A percentile compares a stretch with the other conserved stretches of the same genome.
Evolutionary conservation across 2,113 vertebrate species (phyloP).

Genomic region (Pteronura brasiliensis): DNA sequence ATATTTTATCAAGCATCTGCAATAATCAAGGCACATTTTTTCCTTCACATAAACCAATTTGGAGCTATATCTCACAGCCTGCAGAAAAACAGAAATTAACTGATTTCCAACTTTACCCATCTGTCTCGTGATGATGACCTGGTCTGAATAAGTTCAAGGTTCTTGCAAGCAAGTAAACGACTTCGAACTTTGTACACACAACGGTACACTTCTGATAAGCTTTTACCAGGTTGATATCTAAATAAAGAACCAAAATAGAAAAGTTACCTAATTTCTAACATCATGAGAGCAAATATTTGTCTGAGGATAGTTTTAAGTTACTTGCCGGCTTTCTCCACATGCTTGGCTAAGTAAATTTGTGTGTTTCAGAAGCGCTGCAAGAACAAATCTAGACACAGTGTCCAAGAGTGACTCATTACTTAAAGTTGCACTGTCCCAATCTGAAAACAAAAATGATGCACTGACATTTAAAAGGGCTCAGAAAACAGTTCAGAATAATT

Average conservation of each 20-base stretch:
- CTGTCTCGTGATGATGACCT: slow-evolving; percentile 93
- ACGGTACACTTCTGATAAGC: slow-evolving; percentile 94
- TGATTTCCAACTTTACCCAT: slow-evolving; percentile 87
- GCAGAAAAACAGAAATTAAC: slow-evolving; percentile 52
- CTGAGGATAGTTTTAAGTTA: slow-evolving; percentile 65
- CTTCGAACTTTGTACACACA: slow-evolving; percentile 97
- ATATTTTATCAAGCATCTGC: slow-evolving; percentile 13
- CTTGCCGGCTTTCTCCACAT: slow-evolving; percentile 94
- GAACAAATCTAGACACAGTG: slow-evolving; percentile 95
- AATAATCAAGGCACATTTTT: not conserved
- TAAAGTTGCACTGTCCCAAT: slow-evolving; percentile 97
- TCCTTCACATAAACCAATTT: not conserved
- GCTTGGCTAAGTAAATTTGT: slow-evolving; percentile 92
- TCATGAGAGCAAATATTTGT: slow-evolving; percentile 65
- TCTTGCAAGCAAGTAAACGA: slow-evolving; percentile 96
- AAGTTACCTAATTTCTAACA: slow-evolving; percentile 58
- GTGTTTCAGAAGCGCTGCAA: slow-evolving; percentile 96
- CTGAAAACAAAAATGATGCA: slow-evolving; percentile 83
- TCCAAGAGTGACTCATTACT: slow-evolving; percentile 95
- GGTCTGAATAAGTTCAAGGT: slow-evolving; percentile 95
- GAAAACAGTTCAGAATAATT: slow-evolving; percentile 17
- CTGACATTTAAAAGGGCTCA: slow-evolving; percentile 53
- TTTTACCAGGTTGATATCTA: slow-evolving; percentile 97
- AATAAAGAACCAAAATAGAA: slow-evolving; percentile 19
- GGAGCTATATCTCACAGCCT: not conserved